Base-by-base conservation (phyloP, 2,113 vertebrate genomes). In the Lanius collurio region DNA sequence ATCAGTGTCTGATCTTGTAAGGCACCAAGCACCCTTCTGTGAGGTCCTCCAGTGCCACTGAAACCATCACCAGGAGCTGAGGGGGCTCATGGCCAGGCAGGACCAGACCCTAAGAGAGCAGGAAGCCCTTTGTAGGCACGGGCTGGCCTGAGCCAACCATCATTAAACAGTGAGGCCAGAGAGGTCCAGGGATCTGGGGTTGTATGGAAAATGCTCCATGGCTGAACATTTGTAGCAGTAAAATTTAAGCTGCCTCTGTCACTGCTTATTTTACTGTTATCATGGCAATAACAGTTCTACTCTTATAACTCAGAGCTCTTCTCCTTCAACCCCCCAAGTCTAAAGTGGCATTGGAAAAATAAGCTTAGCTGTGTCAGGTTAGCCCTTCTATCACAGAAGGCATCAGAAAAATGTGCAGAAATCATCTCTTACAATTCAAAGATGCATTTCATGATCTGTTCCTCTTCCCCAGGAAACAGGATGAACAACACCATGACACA, bases 21-120 rank as follows among this genome's bases (percentile, higher is more conserved):
- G 56, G 52, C 57, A 75, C 89, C 86, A 75, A 95, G 92, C 71
- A 87, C 71, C 56, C 78, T 95, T 87, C 94, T 92, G 90, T 50
- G 87, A 95, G 71, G 59, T 67, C 39, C 93, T 95, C 91, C 93
- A 93, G 0, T 76, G 62, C 59, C 67, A 42, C 67, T 17, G 85
- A 95, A 92, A 81, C 27, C 79, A 77, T 63, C 67, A 53, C 76
- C 37, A 28, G 33, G 46, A 95, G 78, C 28, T n/a, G 79, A 95
- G 68, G 71, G 64, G 37, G 24, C 71, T 77, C 87, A 60, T 0
- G 52, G 64, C 67, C 71, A 37, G 60, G 57, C 89, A 86, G 82
- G 75, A 75, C 50, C 3, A 22, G 63, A 46, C 35, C 65, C 49
- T 7, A 13, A 26, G 67, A 41, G 75, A 83, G 57, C 76, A 84